Evolutionary conservation across 2,113 vertebrate genomes (phyloP).

Genomic region (Prunella fulvescens): DNA sequence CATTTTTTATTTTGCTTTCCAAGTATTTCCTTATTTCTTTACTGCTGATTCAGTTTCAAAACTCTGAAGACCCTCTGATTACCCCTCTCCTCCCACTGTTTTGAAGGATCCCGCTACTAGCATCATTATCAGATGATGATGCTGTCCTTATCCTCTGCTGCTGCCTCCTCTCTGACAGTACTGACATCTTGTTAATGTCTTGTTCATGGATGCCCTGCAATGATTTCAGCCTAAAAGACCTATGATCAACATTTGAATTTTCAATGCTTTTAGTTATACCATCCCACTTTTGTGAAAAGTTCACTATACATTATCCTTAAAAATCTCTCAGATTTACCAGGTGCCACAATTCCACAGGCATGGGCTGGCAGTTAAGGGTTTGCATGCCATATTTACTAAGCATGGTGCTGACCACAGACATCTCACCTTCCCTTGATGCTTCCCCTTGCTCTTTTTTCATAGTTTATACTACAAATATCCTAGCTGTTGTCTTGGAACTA

Average conservation of each 20-base stretch:
- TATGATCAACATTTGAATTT: not conserved
- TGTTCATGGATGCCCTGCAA: not conserved
- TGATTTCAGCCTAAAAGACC: not conserved
- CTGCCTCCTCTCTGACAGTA: not conserved
- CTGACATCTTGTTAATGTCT: not conserved
- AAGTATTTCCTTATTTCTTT: not conserved
- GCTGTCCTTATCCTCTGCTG: not conserved
- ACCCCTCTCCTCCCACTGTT: not conserved
- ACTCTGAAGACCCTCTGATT: not conserved
- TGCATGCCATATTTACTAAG: not conserved
- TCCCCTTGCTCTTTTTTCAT: not conserved
- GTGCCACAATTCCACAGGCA: not conserved
- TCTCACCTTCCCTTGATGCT: not conserved
- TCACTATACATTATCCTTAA: not conserved
- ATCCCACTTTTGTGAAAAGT: not conserved
- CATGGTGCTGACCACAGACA: not conserved
- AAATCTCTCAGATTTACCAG: not conserved
- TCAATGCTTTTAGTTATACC: not conserved
- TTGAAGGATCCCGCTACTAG: not conserved
- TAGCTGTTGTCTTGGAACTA: not conserved
- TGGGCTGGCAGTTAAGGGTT: accelerated
- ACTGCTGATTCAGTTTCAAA: not conserved
- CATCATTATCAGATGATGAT: not conserved
- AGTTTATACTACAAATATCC: not conserved
- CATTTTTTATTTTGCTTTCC: not conserved